Conservation (phyloP, 1,140 invertebrate genomes). For the Monomorium pharaonis region DNA sequence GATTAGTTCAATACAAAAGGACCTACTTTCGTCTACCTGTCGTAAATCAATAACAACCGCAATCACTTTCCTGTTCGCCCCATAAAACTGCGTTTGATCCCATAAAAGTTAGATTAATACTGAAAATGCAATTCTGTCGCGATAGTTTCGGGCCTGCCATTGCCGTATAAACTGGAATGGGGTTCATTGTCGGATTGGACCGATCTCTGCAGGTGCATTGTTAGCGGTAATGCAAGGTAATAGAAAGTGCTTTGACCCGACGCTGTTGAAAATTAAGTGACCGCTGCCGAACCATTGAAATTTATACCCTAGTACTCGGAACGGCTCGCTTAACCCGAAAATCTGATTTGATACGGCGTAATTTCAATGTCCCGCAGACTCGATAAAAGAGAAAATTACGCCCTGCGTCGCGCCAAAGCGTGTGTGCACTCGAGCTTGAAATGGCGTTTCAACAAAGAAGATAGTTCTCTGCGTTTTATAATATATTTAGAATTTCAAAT, state of each 20-base stretch:
- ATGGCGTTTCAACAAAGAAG: slow-evolving; percentile 23
- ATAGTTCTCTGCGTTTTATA: slow-evolving; percentile 5
- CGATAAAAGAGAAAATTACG: slow-evolving; percentile 56
- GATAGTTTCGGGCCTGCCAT: slow-evolving; percentile 55
- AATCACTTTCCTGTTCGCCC: not conserved
- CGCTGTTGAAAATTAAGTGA: slow-evolving; percentile 68
- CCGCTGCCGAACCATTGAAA: slow-evolving; percentile 68
- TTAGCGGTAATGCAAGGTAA: slow-evolving; percentile 70
- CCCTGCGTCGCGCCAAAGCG: slow-evolving; percentile 20
- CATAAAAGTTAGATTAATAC: slow-evolving; percentile 60
- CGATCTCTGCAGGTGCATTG: slow-evolving; percentile 57
- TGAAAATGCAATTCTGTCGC: slow-evolving; percentile 61
- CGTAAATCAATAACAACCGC: not conserved
- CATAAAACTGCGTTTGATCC: slow-evolving; percentile 2
- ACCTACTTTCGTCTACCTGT: not conserved
- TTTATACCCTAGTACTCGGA: slow-evolving; percentile 49
- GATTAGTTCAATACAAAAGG: not conserved
- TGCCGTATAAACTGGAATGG: slow-evolving; percentile 53
- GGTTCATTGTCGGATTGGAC: slow-evolving; percentile 63
- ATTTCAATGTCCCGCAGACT: slow-evolving; percentile 44
- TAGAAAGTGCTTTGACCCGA: slow-evolving; percentile 65
- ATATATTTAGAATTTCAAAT: slow-evolving; percentile 1
- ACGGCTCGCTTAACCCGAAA: slow-evolving; percentile 30
- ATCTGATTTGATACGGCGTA: slow-evolving; percentile 55
- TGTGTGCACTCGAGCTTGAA: slow-evolving; percentile 37